A percentile compares a stretch with the other conserved stretches of the same genome.
Evolutionary conservation across 2,888 invertebrate species (phyloP).

Genomic region (Leptinotarsa peninsularis): DNA sequence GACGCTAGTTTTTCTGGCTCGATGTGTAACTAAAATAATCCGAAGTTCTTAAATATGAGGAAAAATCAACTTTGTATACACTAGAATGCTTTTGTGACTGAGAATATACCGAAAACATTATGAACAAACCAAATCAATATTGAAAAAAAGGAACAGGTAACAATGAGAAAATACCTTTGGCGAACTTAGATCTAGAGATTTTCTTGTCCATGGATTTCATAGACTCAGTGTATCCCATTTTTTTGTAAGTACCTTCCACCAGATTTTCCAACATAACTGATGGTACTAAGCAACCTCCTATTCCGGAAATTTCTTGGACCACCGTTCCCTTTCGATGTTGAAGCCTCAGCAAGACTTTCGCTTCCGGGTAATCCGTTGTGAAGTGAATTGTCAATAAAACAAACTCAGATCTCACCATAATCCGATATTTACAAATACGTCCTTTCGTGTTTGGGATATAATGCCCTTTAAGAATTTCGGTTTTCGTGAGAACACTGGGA

Average conservation of each 20-base stretch:
- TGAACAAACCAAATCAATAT: no score
- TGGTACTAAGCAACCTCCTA: constrained; percentile 39
- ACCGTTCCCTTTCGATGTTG: constrained; percentile 38
- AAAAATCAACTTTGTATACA: no score
- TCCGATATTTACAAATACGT: constrained; percentile 40
- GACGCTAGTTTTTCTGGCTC: neutral
- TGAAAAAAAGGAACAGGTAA: no score
- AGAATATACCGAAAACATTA: no score
- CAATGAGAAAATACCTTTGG: neutral
- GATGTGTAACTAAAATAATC: neutral
- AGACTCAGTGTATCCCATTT: constrained; percentile 8
- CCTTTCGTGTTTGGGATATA: constrained; percentile 49
- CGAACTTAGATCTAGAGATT: neutral
- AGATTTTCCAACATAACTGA: constrained; percentile 13
- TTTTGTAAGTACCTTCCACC: neutral
- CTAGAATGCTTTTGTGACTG: no score
- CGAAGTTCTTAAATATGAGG: no score
- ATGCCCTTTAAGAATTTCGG: constrained; percentile 34
- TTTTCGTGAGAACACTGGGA: constrained; percentile 14
- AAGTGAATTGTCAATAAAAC: constrained; percentile 43
- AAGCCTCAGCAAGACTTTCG: constrained; percentile 43
- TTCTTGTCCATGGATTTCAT: neutral
- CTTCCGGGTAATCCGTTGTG: constrained; percentile 38
- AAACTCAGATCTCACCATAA: constrained; percentile 25
- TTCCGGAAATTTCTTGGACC: constrained; percentile 35